Evolutionary conservation across 1,140 invertebrate species (phyloP).

Genomic region (Anastatus disparis): DNA sequence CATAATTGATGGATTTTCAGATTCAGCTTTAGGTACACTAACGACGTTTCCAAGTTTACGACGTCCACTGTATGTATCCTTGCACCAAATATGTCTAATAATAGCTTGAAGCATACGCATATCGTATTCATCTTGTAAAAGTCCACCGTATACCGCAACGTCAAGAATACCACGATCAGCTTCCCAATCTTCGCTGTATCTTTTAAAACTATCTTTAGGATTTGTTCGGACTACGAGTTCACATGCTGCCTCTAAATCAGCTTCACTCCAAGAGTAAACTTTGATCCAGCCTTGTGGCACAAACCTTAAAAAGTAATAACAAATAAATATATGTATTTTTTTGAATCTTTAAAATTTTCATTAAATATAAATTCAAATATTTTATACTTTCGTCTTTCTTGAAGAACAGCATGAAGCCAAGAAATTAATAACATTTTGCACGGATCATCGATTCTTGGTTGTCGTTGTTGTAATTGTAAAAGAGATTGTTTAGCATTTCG

Average conservation of each 20-base stretch:
- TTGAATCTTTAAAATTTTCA: too few relatives aligned
- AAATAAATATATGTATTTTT: neutral
- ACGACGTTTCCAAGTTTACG: constrained; percentile 69
- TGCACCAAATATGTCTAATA: constrained; percentile 77
- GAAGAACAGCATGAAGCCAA: constrained; percentile 88
- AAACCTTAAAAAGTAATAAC: constrained; percentile 49
- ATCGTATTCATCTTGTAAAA: constrained; percentile 87
- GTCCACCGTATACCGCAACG: constrained; percentile 87
- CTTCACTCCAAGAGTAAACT: constrained; percentile 87
- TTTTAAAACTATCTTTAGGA: constrained; percentile 1
- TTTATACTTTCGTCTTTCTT: constrained; percentile 86
- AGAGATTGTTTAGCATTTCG: constrained; percentile 69
- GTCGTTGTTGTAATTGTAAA: constrained; percentile 56
- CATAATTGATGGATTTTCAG: constrained; percentile 72
- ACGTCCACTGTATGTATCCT: constrained; percentile 70
- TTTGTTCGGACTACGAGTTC: constrained; percentile 73
- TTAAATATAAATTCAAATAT: too few relatives aligned
- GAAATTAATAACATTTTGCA: constrained; percentile 76
- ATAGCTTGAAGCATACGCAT: constrained; percentile 79
- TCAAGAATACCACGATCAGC: constrained; percentile 84
- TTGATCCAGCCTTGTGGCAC: constrained; percentile 66
- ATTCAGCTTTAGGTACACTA: constrained; percentile 65
- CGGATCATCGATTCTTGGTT: constrained; percentile 56
- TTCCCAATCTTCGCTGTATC: constrained; percentile 72
- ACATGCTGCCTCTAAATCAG: constrained; percentile 83